These are phyloP conservation scores for Dicycla oo DNA, from an alignment of 2,888 invertebrate species.

Conservation along the genomic window DNA sequence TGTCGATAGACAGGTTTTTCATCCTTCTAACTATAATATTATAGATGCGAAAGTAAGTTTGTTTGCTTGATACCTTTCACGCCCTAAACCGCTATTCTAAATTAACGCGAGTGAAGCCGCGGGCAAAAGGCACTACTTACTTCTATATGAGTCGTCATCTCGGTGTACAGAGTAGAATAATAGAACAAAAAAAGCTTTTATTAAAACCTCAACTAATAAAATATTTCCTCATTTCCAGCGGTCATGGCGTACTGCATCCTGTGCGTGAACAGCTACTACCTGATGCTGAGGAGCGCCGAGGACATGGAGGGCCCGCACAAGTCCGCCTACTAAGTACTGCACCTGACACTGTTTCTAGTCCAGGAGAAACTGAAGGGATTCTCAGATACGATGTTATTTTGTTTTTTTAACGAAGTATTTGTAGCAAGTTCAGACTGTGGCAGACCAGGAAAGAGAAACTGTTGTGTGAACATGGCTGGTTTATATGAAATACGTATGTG, in stretches of 20 bases:
- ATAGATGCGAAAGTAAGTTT: no score
- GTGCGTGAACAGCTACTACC: constrained; percentile 84
- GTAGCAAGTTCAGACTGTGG: background rate
- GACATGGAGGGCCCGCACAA: constrained; percentile 80
- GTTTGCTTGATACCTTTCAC: no score
- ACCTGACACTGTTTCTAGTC: no score
- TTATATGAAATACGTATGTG: background rate
- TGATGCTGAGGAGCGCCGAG: constrained; percentile 81
- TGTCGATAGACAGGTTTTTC: no score
- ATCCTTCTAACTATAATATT: no score
- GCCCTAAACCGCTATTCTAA: no score
- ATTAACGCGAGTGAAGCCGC: no score
- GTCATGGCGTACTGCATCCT: constrained; percentile 80
- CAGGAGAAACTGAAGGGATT: background rate
- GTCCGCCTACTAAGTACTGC: constrained; percentile 66
- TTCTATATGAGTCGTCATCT: background rate
- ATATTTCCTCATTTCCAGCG: constrained; percentile 69
- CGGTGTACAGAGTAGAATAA: background rate
- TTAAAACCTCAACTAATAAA: background rate
- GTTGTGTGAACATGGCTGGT: background rate
- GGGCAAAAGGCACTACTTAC: no score
- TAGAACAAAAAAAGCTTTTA: background rate
- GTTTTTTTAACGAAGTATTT: constrained; percentile 18
- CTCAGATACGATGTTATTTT: constrained; percentile 20
- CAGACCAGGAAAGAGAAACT: constrained; percentile 1